phyloP scores from a whole-genome alignment of 2,113 vertebrate genomes.

The Gracilinanus agilis region DNA sequence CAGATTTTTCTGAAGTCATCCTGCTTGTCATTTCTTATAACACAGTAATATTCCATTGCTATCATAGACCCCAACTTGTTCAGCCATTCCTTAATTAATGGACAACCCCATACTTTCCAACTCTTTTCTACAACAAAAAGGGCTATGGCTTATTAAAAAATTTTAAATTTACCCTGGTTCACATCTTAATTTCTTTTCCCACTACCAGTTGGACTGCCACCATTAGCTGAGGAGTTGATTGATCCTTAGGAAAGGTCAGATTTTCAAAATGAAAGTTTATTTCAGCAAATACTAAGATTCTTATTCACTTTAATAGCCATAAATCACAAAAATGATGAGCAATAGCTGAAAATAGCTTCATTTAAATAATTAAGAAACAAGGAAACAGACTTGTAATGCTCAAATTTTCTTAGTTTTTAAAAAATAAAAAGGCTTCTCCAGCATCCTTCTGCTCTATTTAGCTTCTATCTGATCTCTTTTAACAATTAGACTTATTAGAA shows the following conservation, averaged over 20 bases:
- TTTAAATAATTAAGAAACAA: not conserved
- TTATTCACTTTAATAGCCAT: not conserved
- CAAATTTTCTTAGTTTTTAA: not conserved
- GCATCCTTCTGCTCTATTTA: not conserved
- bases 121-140: too few relatives aligned
- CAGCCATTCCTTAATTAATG: too few relatives aligned
- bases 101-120: too few relatives aligned
- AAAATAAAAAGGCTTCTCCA: not conserved
- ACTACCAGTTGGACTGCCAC: not conserved
- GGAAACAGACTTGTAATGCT: not conserved
- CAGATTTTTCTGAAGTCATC: too few relatives aligned
- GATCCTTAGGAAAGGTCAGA: not conserved
- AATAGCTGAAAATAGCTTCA: not conserved
- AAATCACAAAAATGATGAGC: not conserved
- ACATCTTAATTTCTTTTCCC: not conserved
- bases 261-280: not conserved
- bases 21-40: too few relatives aligned
- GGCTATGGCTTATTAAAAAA: too few relatives aligned
- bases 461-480: not conserved
- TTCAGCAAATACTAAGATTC: not conserved
- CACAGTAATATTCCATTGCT: too few relatives aligned
- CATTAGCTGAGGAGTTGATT: not conserved
- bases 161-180: not conserved
- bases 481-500: too few relatives aligned
- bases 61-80: too few relatives aligned